phyloP scores from a whole-genome alignment of 1,140 invertebrate species.

The Hypothenemus hampei region DNA sequence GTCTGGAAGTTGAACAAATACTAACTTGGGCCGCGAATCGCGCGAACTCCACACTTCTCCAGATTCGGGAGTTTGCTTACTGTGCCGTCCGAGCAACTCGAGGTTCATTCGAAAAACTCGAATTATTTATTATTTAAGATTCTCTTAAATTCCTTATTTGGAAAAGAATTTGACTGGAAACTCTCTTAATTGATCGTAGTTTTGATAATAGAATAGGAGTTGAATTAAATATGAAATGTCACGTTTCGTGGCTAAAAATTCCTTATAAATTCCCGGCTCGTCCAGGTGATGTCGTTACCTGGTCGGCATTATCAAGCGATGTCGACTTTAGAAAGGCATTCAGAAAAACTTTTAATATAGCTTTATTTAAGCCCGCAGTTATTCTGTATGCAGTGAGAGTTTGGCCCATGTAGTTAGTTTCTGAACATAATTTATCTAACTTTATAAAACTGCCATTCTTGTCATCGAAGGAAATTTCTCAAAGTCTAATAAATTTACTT shows the following conservation, averaged over 20 bases:
- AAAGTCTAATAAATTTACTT: too few relatives aligned
- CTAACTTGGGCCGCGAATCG: slow-evolving; percentile 9
- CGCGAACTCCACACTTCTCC: slow-evolving; percentile 9
- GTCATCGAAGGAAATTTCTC: slow-evolving; percentile 1
- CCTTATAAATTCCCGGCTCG: slow-evolving; percentile 1
- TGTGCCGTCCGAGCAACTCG: background rate
- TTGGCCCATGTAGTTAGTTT: slow-evolving; percentile 3
- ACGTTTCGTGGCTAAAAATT: background rate
- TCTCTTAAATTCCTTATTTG: too few relatives aligned
- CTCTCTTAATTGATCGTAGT: too few relatives aligned
- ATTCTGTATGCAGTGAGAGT: slow-evolving; percentile 3
- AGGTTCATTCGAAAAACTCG: slow-evolving; percentile 4
- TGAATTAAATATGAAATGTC: background rate
- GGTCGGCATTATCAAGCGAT: background rate
- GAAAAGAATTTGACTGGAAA: too few relatives aligned
- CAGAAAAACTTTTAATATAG: slow-evolving; percentile 6
- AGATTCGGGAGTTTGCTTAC: slow-evolving; percentile 8
- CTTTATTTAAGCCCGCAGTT: slow-evolving; percentile 7
- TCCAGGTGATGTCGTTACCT: slow-evolving; percentile 4
- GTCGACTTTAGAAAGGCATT: slow-evolving; percentile 1
- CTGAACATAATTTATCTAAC: background rate
- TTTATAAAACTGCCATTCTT: background rate
- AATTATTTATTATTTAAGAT: too few relatives aligned
- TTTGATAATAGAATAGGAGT: too few relatives aligned
- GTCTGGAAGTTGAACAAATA: slow-evolving; percentile 10